Evolutionary conservation across 2,888 invertebrate genomes (phyloP).

Genomic region (Pristionchus entomophagus): DNA sequence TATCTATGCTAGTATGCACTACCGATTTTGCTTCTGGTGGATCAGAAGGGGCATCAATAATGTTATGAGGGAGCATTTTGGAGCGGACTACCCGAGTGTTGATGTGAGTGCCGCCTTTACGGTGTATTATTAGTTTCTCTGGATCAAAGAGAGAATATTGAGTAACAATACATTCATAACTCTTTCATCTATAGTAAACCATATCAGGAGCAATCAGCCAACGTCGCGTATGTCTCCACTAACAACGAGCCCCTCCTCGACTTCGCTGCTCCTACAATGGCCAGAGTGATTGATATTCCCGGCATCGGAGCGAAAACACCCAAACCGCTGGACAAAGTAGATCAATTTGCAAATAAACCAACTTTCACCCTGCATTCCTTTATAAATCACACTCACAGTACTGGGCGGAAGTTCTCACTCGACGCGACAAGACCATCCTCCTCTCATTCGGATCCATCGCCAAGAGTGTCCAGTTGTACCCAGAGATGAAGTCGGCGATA

Average conservation of each 20-base stretch:
- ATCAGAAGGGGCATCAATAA: not conserved
- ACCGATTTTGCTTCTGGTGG: not conserved
- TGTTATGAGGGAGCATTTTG: not conserved
- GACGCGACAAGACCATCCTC: not conserved
- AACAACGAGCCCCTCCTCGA: constrained; percentile 30
- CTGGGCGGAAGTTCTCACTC: not conserved
- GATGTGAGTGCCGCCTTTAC: not conserved
- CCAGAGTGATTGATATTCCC: not conserved
- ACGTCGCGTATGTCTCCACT: not conserved
- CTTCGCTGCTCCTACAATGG: constrained; percentile 21
- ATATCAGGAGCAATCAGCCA: not conserved
- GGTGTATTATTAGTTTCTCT: not conserved
- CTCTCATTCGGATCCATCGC: not conserved
- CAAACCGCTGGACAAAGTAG: not conserved
- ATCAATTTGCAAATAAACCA: not conserved
- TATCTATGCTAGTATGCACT: not conserved
- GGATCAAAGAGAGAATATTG: not conserved
- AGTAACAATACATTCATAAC: no score
- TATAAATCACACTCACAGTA: not conserved
- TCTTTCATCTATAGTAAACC: not conserved
- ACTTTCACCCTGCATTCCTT: not conserved
- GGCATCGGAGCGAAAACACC: constrained; percentile 32
- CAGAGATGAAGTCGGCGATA: not conserved
- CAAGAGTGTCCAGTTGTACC: not conserved
- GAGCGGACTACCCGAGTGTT: not conserved